These are phyloP conservation scores for Marmota flaviventris DNA, from an alignment of 2,113 vertebrate genomes.

Conservation along the genomic window DNA sequence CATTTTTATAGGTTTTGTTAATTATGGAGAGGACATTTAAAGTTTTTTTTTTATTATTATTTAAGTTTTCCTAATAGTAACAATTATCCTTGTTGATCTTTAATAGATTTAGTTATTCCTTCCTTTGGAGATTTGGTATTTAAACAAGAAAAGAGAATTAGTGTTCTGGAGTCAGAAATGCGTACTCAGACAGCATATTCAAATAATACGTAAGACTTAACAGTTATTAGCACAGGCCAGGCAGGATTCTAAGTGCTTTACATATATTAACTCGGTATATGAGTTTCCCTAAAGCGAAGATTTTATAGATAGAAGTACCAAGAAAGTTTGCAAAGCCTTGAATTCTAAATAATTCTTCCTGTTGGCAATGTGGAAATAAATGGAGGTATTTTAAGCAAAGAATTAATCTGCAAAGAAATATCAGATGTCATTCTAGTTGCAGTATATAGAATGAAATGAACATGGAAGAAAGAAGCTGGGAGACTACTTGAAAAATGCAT, in stretches of 20 bases:
- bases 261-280: neutral
- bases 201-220: slow-evolving; percentile 34
- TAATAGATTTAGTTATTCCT: slow-evolving; percentile 5
- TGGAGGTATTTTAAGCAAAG: neutral
- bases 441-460: slow-evolving; percentile 17
- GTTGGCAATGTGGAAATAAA: neutral
- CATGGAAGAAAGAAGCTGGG: neutral
- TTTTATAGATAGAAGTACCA: neutral
- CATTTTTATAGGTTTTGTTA: slow-evolving; percentile 17
- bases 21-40: neutral
- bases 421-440: neutral
- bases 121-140: slow-evolving; percentile 3
- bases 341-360: slow-evolving; percentile 21
- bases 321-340: slow-evolving; percentile 4
- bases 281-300: slow-evolving; percentile 33
- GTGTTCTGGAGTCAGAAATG: neutral
- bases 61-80: slow-evolving; percentile 8
- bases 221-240: neutral
- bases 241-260: neutral
- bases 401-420: neutral
- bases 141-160: slow-evolving; percentile 41
- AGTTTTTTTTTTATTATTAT: too few relatives aligned
- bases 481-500: slow-evolving; percentile 31
- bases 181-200: neutral
- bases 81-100: neutral